Evolutionary conservation across 2,888 invertebrate genomes (phyloP), one percentile per base, ranked within the genome.

Genomic region (Linnaemya tessellans): DNA sequence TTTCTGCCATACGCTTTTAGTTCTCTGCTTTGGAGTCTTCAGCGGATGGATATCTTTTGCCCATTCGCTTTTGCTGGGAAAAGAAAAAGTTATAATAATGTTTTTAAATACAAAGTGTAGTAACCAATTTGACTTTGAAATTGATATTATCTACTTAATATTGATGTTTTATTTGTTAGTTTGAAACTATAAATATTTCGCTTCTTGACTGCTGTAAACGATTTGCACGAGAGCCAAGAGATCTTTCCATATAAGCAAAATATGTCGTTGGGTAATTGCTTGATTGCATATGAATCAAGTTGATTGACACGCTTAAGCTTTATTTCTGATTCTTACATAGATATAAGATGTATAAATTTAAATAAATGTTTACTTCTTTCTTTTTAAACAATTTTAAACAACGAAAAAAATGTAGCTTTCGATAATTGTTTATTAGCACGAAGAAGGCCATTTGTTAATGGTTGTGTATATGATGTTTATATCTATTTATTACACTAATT

Each of bases 71-170:
- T 77, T 65, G 74, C 65, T 79, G 82, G 75, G 82, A 79, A 85
- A 75, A 71, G 9, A 49, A 58, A 22, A 51, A 49, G 51, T 25
- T 25, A 51, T 49, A 78, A 38, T 78, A 60, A 56, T 70, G 68
- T 70, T 74, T 70, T 67, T 41, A 74, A 82, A 75, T 85, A 46
- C 70, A 60, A 71, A 74, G 81, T 82, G 75, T 75, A 82, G 70
- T 75, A 74, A 84, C 78, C 84, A 78, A 81, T 84, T 84, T 84
- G 84, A 81, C 84, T 84, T 84, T 81, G 73, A 78, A 71, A 75
- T 79, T 80, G 70, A 79, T 85, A 75, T 70, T 82, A 70, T 85
- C 79, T 85, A 75, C 79, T 70, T 65, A 49, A 73, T 84, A 78
- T 81, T 84, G 81, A 81, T 84, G 73, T 78, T 73, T 60, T 30